phyloP scores from a whole-genome alignment of 1,140 invertebrate species.

The Sycophila sp. region DNA sequence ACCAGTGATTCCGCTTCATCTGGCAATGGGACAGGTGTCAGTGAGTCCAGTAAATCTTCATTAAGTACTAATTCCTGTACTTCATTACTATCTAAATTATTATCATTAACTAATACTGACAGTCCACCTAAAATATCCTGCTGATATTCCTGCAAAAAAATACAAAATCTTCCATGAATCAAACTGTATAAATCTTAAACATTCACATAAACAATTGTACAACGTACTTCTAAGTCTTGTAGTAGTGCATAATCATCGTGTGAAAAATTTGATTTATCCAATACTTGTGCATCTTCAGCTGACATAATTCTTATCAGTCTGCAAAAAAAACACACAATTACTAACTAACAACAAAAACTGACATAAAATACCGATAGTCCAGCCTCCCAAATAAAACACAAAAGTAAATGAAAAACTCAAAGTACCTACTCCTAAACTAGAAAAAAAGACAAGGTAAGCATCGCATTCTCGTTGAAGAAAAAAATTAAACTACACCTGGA shows the following conservation, averaged over 20 bases:
- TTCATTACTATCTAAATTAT: conserved; percentile 40
- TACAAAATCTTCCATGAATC: neutral
- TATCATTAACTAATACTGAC: conserved; percentile 54
- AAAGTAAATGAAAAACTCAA: too few species aligned
- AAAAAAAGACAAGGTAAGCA: too few species aligned
- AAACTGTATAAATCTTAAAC: neutral
- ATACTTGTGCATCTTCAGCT: conserved; percentile 46
- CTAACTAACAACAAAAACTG: neutral
- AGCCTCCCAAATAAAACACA: too few species aligned
- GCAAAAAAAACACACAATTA: conserved; percentile 28
- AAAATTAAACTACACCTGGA: too few species aligned
- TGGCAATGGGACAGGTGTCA: conserved; percentile 57
- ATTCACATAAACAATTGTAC: neutral
- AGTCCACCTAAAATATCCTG: conserved; percentile 53
- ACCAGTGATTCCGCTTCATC: conserved; percentile 61
- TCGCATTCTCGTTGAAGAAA: too few species aligned
- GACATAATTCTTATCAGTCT: conserved; percentile 52
- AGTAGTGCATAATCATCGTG: conserved; percentile 47
- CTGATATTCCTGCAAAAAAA: conserved; percentile 45
- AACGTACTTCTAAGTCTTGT: conserved; percentile 44
- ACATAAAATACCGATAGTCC: too few species aligned
- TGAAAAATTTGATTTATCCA: conserved; percentile 39
- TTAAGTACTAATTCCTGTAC: conserved; percentile 53
- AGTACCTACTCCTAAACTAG: too few species aligned
- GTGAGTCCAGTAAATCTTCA: conserved; percentile 50